Evolutionary conservation across 2,797 vertebrate genomes (phyloP).

Genomic region (Staurois parvus): DNA sequence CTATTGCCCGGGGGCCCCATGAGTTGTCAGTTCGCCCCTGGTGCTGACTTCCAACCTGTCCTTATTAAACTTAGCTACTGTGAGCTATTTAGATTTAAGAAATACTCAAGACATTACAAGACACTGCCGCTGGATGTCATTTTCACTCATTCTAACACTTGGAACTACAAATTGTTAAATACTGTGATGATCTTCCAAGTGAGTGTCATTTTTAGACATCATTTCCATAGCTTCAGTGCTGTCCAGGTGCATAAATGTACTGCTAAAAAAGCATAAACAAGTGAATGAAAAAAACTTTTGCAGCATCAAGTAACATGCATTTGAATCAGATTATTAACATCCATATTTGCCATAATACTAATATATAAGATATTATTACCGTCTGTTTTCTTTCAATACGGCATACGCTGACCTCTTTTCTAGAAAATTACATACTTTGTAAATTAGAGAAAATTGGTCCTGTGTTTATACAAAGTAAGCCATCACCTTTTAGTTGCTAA

Average conservation of each 20-base stretch:
- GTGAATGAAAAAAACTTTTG: slow-evolving; percentile 20
- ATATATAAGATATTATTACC: slow-evolving; percentile 18
- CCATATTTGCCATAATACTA: slow-evolving; percentile 26
- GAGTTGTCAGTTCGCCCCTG: no score
- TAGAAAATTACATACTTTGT: slow-evolving; percentile 11
- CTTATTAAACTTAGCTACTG: no score
- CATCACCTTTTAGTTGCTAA: not conserved
- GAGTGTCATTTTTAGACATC: not conserved
- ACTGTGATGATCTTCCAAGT: not conserved
- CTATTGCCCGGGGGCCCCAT: no score
- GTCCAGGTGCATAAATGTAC: slow-evolving; percentile 26
- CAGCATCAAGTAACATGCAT: slow-evolving; percentile 26
- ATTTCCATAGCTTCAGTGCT: slow-evolving; percentile 18
- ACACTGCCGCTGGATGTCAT: not conserved
- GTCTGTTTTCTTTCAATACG: slow-evolving; percentile 14
- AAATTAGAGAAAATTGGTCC: not conserved
- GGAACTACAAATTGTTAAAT: not conserved
- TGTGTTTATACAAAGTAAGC: not conserved
- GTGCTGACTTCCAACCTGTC: no score
- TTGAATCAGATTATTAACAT: slow-evolving; percentile 39
- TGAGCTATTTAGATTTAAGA: no score
- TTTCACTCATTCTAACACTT: not conserved
- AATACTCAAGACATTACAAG: not conserved
- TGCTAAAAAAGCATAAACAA: slow-evolving; percentile 4
- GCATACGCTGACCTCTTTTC: not conserved